phyloP scores from a whole-genome alignment of 2,113 vertebrate genomes.

The Megaleporinus macrocephalus region DNA sequence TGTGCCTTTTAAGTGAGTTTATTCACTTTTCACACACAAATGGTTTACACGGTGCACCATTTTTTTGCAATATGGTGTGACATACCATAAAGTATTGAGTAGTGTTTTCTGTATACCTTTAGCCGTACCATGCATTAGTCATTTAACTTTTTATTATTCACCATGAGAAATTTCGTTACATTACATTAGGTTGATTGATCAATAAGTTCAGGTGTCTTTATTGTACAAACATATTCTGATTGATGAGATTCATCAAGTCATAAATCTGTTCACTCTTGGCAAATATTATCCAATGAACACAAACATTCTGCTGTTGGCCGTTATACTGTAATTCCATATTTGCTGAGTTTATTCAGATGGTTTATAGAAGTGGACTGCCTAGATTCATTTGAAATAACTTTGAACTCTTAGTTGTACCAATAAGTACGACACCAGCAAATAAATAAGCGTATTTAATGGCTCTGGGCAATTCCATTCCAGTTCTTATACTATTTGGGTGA shows the following conservation, averaged over 20 bases:
- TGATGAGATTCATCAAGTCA: background rate
- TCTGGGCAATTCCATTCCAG: background rate
- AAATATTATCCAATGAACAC: conserved; percentile 12
- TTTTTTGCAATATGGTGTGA: too few species aligned
- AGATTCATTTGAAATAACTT: background rate
- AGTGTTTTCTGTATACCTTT: background rate
- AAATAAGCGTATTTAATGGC: background rate
- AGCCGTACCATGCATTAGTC: background rate
- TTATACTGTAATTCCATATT: background rate
- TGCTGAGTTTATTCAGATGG: background rate
- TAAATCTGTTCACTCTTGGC: background rate
- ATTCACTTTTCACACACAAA: too few species aligned
- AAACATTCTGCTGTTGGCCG: background rate
- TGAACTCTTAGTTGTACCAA: background rate
- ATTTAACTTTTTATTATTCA: background rate
- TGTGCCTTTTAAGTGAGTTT: too few species aligned
- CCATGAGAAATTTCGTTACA: background rate
- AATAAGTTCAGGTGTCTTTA: background rate
- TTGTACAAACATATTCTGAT: conserved; percentile 10
- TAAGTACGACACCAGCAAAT: background rate
- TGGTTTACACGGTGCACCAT: too few species aligned
- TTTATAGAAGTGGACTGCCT: background rate
- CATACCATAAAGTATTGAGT: too few species aligned
- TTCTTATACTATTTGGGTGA: too few species aligned
- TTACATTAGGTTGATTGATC: background rate